Conservation (phyloP, 2,888 invertebrate species). For the Folsomia candida region DNA sequence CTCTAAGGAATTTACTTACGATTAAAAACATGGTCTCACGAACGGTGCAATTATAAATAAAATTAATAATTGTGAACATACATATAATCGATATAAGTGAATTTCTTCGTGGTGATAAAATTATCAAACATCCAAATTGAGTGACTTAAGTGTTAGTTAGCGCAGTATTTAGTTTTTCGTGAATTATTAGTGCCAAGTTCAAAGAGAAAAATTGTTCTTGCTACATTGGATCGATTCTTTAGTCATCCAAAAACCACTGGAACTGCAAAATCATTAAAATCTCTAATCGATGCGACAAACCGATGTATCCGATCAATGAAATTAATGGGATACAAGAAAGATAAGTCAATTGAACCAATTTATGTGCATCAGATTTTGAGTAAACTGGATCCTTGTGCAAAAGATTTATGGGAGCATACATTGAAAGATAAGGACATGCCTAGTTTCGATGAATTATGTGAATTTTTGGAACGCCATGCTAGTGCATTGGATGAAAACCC, state of each 20-base stretch:
- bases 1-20: too few species aligned
- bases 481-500: conserved; percentile 19
- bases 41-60: too few species aligned
- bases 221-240: conserved; percentile 17
- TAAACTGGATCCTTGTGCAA: conserved; percentile 19
- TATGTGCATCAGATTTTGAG: conserved; percentile 10
- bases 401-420: conserved; percentile 24
- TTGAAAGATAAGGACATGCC: conserved; percentile 17
- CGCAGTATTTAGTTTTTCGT: too few species aligned
- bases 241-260: conserved; percentile 6
- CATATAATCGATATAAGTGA: too few species aligned
- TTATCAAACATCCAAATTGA: too few species aligned
- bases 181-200: too few species aligned
- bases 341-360: conserved; percentile 5
- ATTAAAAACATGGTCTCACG: too few species aligned
- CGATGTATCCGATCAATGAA: conserved; percentile 21
- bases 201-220: conserved; percentile 24
- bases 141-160: too few species aligned
- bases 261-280: conserved; percentile 10
- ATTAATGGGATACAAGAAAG: background rate
- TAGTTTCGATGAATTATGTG: background rate
- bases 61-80: too few species aligned
- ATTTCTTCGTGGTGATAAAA: too few species aligned
- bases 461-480: conserved; percentile 23
- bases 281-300: conserved; percentile 25